Evolutionary conservation across 35 echinoderm and acorn worm species (phyloP).

Genomic region (Apostichopus californicus): DNA sequence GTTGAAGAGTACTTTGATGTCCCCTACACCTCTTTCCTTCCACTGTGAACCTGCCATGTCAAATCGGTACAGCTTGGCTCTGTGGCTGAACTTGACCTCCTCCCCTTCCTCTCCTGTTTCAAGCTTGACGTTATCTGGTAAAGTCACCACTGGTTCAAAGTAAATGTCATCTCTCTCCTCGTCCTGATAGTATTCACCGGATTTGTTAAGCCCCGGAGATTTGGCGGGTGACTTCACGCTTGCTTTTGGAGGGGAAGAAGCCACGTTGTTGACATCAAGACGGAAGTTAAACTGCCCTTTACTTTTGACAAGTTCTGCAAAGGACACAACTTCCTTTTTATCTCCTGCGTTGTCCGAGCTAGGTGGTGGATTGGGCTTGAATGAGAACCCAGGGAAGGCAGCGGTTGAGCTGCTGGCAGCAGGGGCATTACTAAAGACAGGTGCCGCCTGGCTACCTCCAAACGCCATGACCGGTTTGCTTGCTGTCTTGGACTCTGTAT

Average conservation of each 20-base stretch:
- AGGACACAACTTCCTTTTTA: conserved; percentile 2
- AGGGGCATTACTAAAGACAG: neutral
- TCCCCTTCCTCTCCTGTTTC: conserved; percentile 92
- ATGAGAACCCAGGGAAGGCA: conserved; percentile 40
- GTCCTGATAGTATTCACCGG: conserved; percentile 60
- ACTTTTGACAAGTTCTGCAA: conserved; percentile 72
- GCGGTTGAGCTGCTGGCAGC: neutral
- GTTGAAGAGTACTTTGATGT: conserved; percentile 80
- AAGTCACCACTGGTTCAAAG: conserved; percentile 78
- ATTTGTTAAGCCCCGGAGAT: conserved; percentile 64
- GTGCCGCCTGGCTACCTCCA: neutral
- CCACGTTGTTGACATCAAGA: conserved; percentile 58
- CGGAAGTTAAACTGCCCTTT: conserved; percentile 76
- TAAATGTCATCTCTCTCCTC: conserved; percentile 80
- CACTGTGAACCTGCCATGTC: conserved; percentile 66
- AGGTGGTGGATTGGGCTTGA: neutral
- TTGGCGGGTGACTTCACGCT: conserved; percentile 56
- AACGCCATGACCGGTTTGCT: neutral
- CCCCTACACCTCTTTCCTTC: conserved; percentile 88
- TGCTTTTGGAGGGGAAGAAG: conserved; percentile 60
- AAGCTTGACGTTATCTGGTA: conserved; percentile 70
- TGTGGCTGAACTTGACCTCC: conserved; percentile 66
- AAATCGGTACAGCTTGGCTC: conserved; percentile 85
- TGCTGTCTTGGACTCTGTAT: neutral
- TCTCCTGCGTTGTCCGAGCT: neutral